These are phyloP conservation scores for Perizoma flavofasciatum DNA, from an alignment of 2,888 invertebrate genomes.

Conservation along the genomic window DNA sequence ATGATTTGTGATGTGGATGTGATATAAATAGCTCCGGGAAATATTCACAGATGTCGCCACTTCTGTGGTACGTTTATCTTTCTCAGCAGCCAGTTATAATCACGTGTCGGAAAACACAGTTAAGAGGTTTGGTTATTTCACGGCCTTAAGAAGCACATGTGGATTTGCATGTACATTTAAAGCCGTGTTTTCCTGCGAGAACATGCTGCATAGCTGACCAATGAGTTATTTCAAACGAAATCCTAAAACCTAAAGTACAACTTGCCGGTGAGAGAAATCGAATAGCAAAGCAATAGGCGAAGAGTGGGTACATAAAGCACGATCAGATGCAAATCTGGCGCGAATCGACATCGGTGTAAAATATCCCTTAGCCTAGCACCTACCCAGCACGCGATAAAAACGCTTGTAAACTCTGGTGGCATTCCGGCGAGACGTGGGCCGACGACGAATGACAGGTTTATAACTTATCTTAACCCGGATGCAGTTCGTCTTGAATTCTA, in stretches of 20 bases:
- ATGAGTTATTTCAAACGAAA: too few relatives aligned
- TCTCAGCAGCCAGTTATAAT: neutral
- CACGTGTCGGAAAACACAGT: constrained; percentile 17
- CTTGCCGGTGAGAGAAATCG: constrained; percentile 4
- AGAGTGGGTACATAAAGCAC: constrained; percentile 23
- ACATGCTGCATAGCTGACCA: too few relatives aligned
- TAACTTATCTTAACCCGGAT: constrained; percentile 17
- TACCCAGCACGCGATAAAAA: constrained; percentile 47
- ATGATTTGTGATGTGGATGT: constrained; percentile 19
- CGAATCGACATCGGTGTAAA: constrained; percentile 48
- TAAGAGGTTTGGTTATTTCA: too few relatives aligned
- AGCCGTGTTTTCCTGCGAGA: too few relatives aligned
- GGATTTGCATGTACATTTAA: too few relatives aligned
- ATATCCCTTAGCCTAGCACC: constrained; percentile 57
- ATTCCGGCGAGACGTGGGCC: constrained; percentile 22
- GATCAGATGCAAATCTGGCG: constrained; percentile 44
- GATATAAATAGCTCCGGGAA: constrained; percentile 15
- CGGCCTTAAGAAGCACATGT: too few relatives aligned
- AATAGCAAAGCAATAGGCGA: constrained; percentile 17
- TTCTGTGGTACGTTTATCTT: constrained; percentile 10
- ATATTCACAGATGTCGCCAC: constrained; percentile 38
- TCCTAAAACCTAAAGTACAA: neutral
- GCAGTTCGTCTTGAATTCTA: constrained; percentile 9
- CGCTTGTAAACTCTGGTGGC: constrained; percentile 37
- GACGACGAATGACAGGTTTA: constrained; percentile 16